A percentile compares a stretch with the other conserved stretches of the same genome.
Evolutionary conservation across 1,140 invertebrate species (phyloP).

Genomic region (Tachypleus tridentatus): DNA sequence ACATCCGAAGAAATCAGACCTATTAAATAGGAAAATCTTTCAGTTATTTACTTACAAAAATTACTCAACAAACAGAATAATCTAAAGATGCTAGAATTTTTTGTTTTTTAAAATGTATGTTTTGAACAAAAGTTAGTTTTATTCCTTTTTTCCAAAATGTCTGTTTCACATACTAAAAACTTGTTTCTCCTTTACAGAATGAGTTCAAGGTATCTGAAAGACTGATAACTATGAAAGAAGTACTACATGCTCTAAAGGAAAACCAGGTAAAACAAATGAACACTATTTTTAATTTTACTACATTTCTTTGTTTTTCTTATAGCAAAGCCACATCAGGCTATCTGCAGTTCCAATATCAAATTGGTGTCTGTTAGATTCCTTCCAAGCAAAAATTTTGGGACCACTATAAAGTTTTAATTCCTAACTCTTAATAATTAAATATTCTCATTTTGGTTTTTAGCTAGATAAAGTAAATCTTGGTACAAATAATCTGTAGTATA

Average conservation of each 20-base stretch:
- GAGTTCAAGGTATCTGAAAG: slow-evolving; percentile 76
- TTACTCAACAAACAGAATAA: background rate
- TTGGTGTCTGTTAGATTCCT: background rate
- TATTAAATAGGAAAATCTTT: background rate
- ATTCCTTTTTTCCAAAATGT: slow-evolving; percentile 28
- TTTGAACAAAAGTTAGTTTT: slow-evolving; percentile 22
- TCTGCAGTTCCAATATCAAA: background rate
- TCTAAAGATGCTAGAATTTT: background rate
- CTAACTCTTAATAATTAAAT: no score
- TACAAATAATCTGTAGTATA: no score
- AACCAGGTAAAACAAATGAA: slow-evolving; percentile 55
- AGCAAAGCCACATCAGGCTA: background rate
- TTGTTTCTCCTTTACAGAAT: slow-evolving; percentile 34
- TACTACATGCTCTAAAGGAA: slow-evolving; percentile 57
- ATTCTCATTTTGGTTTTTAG: no score
- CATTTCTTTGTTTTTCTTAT: background rate
- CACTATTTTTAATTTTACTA: background rate
- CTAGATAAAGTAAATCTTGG: no score
- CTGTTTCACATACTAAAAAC: slow-evolving; percentile 5
- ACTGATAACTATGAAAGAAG: slow-evolving; percentile 70
- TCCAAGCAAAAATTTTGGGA: background rate
- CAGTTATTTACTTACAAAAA: background rate
- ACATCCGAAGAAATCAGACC: background rate
- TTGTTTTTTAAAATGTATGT: background rate
- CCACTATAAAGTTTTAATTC: background rate